These are phyloP conservation scores for Podarcis raffonei DNA, from an alignment of 2,113 vertebrate species.

Conservation along the genomic window DNA sequence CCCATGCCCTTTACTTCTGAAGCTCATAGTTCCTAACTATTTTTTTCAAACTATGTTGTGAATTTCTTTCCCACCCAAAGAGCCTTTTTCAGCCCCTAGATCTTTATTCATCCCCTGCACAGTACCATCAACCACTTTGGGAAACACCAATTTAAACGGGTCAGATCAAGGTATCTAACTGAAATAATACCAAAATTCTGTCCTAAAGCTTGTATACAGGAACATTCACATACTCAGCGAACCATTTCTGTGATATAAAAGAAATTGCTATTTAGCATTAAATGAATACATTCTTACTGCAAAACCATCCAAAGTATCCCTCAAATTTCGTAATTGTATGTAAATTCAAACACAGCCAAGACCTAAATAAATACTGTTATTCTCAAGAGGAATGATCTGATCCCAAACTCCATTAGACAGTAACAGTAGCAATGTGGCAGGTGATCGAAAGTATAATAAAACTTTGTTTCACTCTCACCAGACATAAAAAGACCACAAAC, in stretches of 20 bases:
- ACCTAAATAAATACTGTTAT: neutral
- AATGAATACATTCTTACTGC: neutral
- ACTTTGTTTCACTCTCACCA: neutral
- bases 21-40: too few species aligned
- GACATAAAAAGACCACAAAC: neutral
- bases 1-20: too few species aligned
- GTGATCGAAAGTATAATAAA: neutral
- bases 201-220: neutral
- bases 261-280: neutral
- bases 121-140: too few species aligned
- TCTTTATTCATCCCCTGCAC: too few species aligned
- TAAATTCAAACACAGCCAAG: neutral
- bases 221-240: neutral
- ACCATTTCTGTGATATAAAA: neutral
- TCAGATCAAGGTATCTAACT: neutral
- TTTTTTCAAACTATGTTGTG: too few species aligned
- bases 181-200: neutral
- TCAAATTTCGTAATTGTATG: neutral
- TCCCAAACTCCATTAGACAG: neutral
- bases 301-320: neutral
- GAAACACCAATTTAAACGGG: too few species aligned
- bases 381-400: neutral
- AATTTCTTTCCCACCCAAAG: too few species aligned
- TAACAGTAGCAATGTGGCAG: neutral
- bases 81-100: too few species aligned